Evolutionary conservation across 2,888 invertebrate genomes (phyloP).

Genomic region (Acrobasis suavella): DNA sequence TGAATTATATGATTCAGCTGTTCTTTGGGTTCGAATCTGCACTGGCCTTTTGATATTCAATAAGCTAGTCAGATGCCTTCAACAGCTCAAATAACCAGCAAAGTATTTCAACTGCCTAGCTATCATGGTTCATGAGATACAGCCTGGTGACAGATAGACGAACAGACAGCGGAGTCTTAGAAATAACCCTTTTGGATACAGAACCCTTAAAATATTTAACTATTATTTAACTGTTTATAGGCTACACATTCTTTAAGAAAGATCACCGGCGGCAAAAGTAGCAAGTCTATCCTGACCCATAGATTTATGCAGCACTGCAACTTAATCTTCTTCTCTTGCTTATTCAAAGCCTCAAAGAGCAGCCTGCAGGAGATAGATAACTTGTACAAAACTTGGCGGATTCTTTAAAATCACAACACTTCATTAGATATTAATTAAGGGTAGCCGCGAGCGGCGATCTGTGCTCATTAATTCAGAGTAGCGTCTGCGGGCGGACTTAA

Average conservation of each 20-base stretch:
- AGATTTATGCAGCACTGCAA: constrained; percentile 1
- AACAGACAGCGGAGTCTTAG: no score
- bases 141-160: no score
- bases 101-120: no score
- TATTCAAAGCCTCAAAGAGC: constrained; percentile 15
- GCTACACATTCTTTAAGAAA: neutral
- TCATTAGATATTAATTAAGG: constrained; percentile 66
- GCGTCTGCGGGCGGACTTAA: constrained; percentile 54
- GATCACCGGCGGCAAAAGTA: constrained; percentile 20
- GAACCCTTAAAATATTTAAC: no score
- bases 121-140: no score
- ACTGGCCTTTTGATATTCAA: no score
- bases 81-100: no score
- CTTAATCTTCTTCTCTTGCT: constrained; percentile 11
- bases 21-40: no score
- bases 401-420: constrained; percentile 41
- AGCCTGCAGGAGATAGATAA: constrained; percentile 6
- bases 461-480: constrained; percentile 62
- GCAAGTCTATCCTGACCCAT: neutral
- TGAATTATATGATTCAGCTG: no score
- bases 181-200: no score
- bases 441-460: constrained; percentile 50
- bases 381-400: constrained; percentile 20
- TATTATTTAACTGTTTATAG: no score
- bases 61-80: no score